Conservation (phyloP, 2,797 vertebrate genomes). For the Trachops cirrhosus region DNA sequence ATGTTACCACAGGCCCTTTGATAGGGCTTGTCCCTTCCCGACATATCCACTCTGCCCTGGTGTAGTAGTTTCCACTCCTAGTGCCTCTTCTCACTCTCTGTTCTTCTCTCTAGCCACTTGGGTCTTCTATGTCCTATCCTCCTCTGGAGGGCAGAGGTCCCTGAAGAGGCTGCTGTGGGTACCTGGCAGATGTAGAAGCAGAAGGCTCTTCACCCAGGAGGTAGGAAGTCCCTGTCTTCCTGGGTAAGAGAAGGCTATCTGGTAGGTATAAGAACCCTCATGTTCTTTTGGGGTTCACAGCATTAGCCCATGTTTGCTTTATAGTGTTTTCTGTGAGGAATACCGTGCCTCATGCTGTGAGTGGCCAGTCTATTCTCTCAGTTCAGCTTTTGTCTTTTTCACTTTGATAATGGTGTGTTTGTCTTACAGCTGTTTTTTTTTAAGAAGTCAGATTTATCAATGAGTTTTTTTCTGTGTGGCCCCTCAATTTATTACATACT, state of each 20-base stretch:
- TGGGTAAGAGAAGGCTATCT: not conserved
- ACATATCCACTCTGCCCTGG: not conserved
- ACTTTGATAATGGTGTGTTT: not conserved
- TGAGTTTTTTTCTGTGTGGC: not conserved
- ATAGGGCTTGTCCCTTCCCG: not conserved
- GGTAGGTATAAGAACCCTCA: not conserved
- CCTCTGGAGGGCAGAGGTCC: not conserved
- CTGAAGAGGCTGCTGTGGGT: not conserved
- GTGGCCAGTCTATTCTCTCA: not conserved
- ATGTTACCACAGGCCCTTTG: not conserved
- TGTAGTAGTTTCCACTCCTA: not conserved
- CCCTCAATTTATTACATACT: not conserved
- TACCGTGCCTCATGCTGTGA: not conserved
- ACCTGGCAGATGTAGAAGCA: not conserved
- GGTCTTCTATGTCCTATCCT: not conserved
- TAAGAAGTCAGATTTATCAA: not conserved
- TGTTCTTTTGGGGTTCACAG: not conserved
- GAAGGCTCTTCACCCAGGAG: not conserved
- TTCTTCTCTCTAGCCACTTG: not conserved
- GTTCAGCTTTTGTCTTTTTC: not conserved
- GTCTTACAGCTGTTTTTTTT: not conserved
- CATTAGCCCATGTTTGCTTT: not conserved
- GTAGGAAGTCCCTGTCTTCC: not conserved
- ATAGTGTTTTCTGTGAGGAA: not conserved
- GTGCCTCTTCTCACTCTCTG: not conserved